Evolutionary conservation across 2,797 vertebrate genomes (phyloP).

Genomic region (Botia almorhae): DNA sequence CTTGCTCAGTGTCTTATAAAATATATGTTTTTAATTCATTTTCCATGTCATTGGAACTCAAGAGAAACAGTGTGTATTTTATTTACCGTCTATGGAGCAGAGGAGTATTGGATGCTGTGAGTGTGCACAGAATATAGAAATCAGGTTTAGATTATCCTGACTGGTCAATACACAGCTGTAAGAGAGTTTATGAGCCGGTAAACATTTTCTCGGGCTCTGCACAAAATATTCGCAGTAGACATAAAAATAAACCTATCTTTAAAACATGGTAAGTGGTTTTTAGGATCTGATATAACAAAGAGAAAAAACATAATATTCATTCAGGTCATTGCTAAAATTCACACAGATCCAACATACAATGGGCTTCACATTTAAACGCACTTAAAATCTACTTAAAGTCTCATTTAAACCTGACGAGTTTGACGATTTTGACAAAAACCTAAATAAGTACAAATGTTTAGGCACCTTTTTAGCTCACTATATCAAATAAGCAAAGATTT

Average conservation of each 20-base stretch:
- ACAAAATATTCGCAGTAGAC: neutral
- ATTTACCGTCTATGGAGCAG: neutral
- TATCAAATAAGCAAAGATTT: neutral
- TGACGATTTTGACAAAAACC: too few species aligned
- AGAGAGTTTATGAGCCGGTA: neutral
- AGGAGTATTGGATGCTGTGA: neutral
- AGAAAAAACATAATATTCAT: neutral
- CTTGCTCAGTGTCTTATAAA: constrained; percentile 5
- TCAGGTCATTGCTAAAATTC: neutral
- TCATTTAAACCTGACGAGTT: neutral
- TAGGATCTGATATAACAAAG: neutral
- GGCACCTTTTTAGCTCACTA: neutral
- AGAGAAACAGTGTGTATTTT: neutral
- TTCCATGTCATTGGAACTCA: neutral
- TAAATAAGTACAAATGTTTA: neutral
- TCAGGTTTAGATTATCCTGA: constrained; percentile 9
- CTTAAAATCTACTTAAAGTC: neutral
- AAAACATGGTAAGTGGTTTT: neutral
- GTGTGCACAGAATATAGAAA: neutral
- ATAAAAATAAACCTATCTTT: neutral
- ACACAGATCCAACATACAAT: neutral
- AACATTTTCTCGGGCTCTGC: neutral
- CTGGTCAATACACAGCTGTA: neutral
- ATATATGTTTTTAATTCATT: constrained; percentile 5
- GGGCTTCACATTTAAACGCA: neutral